Percentiles rank a stretch among this genome's conserved stretches.
Evolutionary conservation across 2,888 invertebrate genomes (phyloP).

Genomic region (Itoplectis maculator): DNA sequence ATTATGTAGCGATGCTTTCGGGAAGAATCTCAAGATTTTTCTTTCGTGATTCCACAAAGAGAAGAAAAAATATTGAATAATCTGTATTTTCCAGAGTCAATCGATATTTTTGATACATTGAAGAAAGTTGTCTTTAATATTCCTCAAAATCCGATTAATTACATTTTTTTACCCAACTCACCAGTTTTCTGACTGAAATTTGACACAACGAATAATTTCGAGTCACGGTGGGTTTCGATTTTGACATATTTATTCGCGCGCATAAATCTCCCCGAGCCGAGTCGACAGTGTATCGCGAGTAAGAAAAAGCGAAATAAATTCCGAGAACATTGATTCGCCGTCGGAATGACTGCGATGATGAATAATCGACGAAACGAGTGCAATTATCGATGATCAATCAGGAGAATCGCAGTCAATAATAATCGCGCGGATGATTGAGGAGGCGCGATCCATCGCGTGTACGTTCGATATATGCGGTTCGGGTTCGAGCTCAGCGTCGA

Average conservation of each 20-base stretch:
- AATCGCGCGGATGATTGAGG: neutral
- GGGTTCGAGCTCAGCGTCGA: neutral
- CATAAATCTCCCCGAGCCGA: neutral
- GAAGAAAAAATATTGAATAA: neutral
- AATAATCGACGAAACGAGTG: neutral
- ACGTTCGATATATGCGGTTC: slow-evolving; percentile 8
- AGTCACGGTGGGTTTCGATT: neutral
- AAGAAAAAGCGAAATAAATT: neutral
- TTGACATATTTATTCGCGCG: neutral
- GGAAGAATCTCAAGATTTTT: neutral
- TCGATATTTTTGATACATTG: neutral
- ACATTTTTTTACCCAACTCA: too few species aligned
- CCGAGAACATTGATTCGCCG: neutral
- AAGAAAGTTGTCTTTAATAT: too few species aligned
- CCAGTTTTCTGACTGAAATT: too few species aligned
- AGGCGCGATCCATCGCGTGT: neutral
- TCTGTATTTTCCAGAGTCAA: neutral
- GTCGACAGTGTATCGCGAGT: neutral
- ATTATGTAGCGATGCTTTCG: slow-evolving; percentile 17
- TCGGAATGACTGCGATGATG: neutral
- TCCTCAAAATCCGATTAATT: too few species aligned
- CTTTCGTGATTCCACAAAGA: neutral
- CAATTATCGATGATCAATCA: slow-evolving; percentile 6
- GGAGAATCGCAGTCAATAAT: neutral
- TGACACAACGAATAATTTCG: too few species aligned